phyloP scores from a whole-genome alignment of 2,888 invertebrate genomes.

The Sminthurides aquaticus region DNA sequence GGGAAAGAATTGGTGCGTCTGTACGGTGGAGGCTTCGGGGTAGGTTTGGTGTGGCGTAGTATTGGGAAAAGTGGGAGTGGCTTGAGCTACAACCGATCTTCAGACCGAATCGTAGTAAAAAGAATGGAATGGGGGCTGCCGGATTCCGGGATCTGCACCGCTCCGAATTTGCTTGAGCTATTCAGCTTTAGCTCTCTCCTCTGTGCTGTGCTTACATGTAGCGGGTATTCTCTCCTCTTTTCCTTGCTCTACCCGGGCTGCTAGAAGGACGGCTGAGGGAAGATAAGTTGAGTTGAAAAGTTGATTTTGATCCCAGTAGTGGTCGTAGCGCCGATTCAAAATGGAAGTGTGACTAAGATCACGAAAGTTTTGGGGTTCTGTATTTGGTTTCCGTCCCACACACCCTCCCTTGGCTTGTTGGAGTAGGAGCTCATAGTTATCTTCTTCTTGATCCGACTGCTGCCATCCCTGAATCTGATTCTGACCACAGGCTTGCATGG shows the following conservation, averaged over 20 bases:
- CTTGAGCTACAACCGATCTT: conserved; percentile 40
- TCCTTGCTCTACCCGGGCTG: not conserved
- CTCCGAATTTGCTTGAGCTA: conserved; percentile 19
- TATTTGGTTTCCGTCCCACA: not conserved
- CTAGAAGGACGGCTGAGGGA: too few species aligned
- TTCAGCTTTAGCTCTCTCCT: too few species aligned
- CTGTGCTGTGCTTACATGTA: too few species aligned
- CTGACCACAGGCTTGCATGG: too few species aligned
- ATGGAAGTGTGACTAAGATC: conserved; percentile 18
- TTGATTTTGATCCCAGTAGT: conserved; percentile 16
- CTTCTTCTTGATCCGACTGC: too few species aligned
- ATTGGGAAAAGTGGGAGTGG: conserved; percentile 37
- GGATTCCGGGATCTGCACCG: conserved; percentile 31
- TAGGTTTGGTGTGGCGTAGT: conserved; percentile 23
- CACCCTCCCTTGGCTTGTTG: too few species aligned
- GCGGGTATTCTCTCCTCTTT: not conserved
- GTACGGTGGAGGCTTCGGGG: conserved; percentile 14
- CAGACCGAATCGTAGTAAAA: conserved; percentile 41
- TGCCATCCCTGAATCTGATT: too few species aligned
- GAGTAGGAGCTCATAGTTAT: too few species aligned
- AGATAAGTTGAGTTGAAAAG: conserved; percentile 22
- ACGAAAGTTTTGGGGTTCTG: too few species aligned
- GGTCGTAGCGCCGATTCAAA: conserved; percentile 16
- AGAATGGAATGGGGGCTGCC: conserved; percentile 35
- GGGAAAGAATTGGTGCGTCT: conserved; percentile 20